phyloP scores from a whole-genome alignment of 2,888 invertebrate genomes.

The Coleophora deauratella region DNA sequence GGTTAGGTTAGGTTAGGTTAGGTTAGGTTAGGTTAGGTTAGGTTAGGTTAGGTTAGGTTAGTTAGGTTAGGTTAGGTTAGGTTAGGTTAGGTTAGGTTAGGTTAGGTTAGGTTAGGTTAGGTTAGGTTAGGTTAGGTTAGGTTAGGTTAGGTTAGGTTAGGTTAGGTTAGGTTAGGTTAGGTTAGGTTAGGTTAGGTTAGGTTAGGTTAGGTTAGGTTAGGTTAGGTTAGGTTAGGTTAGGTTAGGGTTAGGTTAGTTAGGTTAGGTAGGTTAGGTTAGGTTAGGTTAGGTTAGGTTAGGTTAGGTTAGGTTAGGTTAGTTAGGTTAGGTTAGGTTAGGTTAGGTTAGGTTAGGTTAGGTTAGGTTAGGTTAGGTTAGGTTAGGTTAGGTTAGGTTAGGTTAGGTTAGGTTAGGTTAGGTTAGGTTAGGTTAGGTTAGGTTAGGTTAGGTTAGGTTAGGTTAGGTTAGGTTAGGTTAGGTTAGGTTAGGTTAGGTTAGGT shows the following conservation, averaged over 20 bases:
- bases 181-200: slow-evolving; percentile 15
- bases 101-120: slow-evolving; percentile 16
- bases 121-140: slow-evolving; percentile 16
- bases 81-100: slow-evolving; percentile 17
- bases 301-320: not conserved
- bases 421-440: slow-evolving; percentile 11
- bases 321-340: slow-evolving; percentile 12
- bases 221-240: too few relatives aligned
- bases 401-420: slow-evolving; percentile 13
- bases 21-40: slow-evolving; percentile 24
- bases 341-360: slow-evolving; percentile 12
- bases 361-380: slow-evolving; percentile 12
- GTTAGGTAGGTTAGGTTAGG: too few relatives aligned
- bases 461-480: slow-evolving; percentile 17
- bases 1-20: slow-evolving; percentile 13
- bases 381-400: slow-evolving; percentile 13
- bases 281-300: slow-evolving; percentile 13
- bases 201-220: slow-evolving; percentile 14
- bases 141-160: slow-evolving; percentile 15
- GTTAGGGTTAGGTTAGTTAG: too few relatives aligned
- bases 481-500: slow-evolving; percentile 21
- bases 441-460: slow-evolving; percentile 15
- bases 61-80: slow-evolving; percentile 18
- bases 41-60: slow-evolving; percentile 21
- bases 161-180: slow-evolving; percentile 15